A percentile compares a stretch with the other conserved stretches of the same genome.
phyloP scores from a whole-genome alignment of 2,888 invertebrate genomes.

The Coleophora flavipennella region DNA sequence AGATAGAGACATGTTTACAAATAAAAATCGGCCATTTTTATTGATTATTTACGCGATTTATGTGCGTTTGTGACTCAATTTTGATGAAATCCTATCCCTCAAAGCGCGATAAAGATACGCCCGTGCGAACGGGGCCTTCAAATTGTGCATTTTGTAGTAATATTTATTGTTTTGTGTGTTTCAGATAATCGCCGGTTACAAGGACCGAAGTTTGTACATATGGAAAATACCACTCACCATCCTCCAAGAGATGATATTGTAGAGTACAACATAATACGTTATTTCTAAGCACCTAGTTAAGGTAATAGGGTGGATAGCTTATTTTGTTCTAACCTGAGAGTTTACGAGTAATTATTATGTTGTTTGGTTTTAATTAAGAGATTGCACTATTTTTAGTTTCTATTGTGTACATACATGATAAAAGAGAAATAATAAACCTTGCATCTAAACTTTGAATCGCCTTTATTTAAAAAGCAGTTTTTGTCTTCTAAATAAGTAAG shows the following conservation, averaged over 20 bases:
- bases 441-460: neutral
- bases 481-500: too few relatives aligned
- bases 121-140: too few relatives aligned
- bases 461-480: too few relatives aligned
- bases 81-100: too few relatives aligned
- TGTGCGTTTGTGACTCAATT: too few relatives aligned
- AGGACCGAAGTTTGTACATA: conserved; percentile 76
- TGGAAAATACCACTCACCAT: conserved; percentile 74
- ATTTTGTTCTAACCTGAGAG: neutral
- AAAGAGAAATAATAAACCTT: too few relatives aligned
- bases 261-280: conserved; percentile 13
- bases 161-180: conserved; percentile 33
- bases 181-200: conserved; percentile 79
- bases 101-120: too few relatives aligned
- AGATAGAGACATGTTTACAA: too few relatives aligned
- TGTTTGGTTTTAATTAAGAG: neutral
- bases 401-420: neutral
- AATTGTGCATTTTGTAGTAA: too few relatives aligned
- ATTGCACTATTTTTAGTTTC: neutral
- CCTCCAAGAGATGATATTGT: conserved; percentile 64
- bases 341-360: neutral
- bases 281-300: too few relatives aligned
- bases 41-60: too few relatives aligned
- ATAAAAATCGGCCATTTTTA: too few relatives aligned
- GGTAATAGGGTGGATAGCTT: neutral